These are phyloP conservation scores for Nothura maculosa DNA, from an alignment of 2,797 vertebrate species.

Conservation along the genomic window DNA sequence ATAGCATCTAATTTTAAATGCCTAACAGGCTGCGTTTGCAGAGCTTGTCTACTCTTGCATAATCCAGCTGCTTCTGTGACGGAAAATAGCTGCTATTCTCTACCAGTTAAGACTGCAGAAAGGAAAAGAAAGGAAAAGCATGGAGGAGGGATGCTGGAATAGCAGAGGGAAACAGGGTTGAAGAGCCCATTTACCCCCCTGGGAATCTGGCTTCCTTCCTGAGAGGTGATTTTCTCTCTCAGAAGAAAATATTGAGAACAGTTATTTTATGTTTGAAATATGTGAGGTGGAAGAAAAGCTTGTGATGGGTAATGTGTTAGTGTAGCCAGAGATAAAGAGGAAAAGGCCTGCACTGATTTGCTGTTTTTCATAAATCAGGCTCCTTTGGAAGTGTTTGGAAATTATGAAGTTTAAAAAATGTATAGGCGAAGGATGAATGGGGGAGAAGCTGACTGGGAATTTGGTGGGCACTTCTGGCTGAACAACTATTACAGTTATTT, in stretches of 20 bases:
- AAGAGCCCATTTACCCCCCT: not conserved
- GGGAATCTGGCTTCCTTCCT: not conserved
- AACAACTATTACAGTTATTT: not conserved
- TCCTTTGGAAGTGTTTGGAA: not conserved
- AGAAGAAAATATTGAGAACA: not conserved
- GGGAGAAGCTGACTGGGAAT: not conserved
- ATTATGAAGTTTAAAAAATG: accelerated
- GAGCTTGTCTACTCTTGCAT: not conserved
- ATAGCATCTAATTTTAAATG: not conserved
- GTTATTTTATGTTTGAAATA: not conserved
- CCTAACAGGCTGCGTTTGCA: not conserved
- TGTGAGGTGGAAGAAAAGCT: not conserved
- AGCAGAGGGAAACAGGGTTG: not conserved
- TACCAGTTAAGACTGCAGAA: not conserved
- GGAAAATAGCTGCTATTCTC: not conserved
- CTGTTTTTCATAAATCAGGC: not conserved
- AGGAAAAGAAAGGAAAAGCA: not conserved
- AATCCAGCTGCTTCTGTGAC: not conserved
- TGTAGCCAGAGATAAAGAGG: not conserved
- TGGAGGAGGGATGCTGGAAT: not conserved
- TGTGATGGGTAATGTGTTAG: not conserved
- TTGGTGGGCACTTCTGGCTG: not conserved
- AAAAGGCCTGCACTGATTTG: not conserved
- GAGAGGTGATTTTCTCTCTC: not conserved
- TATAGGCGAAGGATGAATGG: not conserved